Evolutionary conservation across 2,113 vertebrate genomes (phyloP).

Genomic region (Urocolius indicus): DNA sequence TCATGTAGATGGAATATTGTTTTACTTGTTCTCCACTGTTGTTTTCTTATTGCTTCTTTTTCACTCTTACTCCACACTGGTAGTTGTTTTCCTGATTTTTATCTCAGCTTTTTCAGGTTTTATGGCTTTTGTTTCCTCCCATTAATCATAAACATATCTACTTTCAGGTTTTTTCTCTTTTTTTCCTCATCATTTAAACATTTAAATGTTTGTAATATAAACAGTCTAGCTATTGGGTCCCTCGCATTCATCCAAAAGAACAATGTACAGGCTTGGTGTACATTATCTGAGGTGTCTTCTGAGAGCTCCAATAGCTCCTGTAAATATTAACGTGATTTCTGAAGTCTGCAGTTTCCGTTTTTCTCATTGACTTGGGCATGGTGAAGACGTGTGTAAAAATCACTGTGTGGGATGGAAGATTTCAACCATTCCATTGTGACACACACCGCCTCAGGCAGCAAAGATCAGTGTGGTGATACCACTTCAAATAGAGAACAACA

Average conservation of each 20-base stretch:
- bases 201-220: not conserved
- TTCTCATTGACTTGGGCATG: not conserved
- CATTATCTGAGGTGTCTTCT: not conserved
- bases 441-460: not conserved
- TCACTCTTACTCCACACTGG: not conserved
- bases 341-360: not conserved
- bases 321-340: not conserved
- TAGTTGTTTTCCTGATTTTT: not conserved
- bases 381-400: not conserved
- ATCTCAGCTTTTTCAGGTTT: constrained; percentile 11
- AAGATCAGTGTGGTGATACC: not conserved
- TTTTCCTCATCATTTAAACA: constrained; percentile 1
- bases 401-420: not conserved
- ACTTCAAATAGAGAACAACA: not conserved
- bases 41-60: not conserved
- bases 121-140: not conserved
- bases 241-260: not conserved
- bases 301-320: constrained; percentile 10
- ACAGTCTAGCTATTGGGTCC: not conserved
- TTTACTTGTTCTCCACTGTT: not conserved
- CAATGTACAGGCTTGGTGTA: not conserved
- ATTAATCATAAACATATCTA: constrained; percentile 28
- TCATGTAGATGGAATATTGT: not conserved
- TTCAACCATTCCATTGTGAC: not conserved
- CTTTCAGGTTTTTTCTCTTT: not conserved